A percentile compares a stretch with the other conserved stretches of the same genome.
Conservation (phyloP, 2,797 vertebrate genomes). For the Syngnathus acus region DNA sequence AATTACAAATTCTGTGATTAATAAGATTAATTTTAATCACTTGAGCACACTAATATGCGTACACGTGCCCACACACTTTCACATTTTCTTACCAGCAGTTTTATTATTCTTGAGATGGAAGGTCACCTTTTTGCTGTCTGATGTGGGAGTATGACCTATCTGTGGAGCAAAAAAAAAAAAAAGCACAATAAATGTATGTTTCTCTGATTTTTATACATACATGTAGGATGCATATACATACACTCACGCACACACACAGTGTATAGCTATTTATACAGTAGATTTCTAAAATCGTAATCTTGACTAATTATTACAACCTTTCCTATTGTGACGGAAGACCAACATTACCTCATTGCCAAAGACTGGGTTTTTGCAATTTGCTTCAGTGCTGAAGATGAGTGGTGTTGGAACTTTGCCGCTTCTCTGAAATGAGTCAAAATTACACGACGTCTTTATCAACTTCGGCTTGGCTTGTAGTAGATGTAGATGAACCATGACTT, state of each 20-base stretch:
- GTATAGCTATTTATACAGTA: no score
- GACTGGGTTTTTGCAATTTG: conserved; percentile 16
- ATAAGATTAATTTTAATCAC: no score
- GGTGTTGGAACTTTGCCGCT: conserved; percentile 56
- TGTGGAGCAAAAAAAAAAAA: conserved; percentile 19
- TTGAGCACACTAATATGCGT: no score
- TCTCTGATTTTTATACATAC: no score
- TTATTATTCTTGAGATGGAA: conserved; percentile 90
- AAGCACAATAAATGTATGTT: neutral
- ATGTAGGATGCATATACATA: no score
- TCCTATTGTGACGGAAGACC: neutral
- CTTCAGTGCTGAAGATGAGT: conserved; percentile 73
- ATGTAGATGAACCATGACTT: neutral
- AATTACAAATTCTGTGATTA: no score
- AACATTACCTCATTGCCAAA: neutral
- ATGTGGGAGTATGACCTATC: conserved; percentile 36
- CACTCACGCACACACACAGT: no score
- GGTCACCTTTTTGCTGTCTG: conserved; percentile 84
- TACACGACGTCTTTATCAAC: conserved; percentile 49
- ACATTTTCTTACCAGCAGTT: conserved; percentile 74
- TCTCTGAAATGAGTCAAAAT: conserved; percentile 48
- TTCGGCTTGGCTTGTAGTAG: conserved; percentile 11
- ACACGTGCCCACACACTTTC: no score
- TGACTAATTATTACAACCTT: neutral
- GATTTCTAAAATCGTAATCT: no score